Base-by-base conservation (phyloP, 2,797 vertebrate species). In the Trematomus bernacchii region DNA sequence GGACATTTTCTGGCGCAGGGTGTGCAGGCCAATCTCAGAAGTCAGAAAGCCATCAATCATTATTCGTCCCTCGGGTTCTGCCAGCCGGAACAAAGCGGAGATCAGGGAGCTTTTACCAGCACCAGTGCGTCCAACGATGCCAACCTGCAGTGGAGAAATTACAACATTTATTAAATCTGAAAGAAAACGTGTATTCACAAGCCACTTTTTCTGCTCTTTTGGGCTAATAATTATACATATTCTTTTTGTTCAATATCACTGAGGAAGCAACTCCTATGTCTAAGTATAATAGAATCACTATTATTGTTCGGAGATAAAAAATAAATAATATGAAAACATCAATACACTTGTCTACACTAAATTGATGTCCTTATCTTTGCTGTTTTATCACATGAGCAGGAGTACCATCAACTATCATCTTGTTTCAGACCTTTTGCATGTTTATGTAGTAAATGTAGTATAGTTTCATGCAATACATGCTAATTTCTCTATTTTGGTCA, bases 41-140 rank as follows among this genome's bases (percentile, higher is more conserved):
- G 96, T 98, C 93, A 95, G 92, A 83, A 97, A 90, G 44, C 96
- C 97, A 79, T 99, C 97, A 79, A 98, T 97, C 84, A 93, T 94
- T 86, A 99, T 98, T 91, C 87, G 96, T 50, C 98, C 98, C 82
- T 98, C 95, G 0, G 97, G 97, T 93, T 99, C 97, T 52, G 96
- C 96, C 90, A 98, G 89, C 62, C 97, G 96, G 90, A 99, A 98
- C 88, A 99, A 96, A 62, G 97, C 97, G 18, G 98, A 95, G 85
- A 99, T 96, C 89, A 99, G 92, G 78, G 97, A 98, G 91, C 97
- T 99, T 71, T 99, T 99, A 63, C 98, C 97, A 82, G 98, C 97
- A 76, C 98, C 97, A 0, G 98, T 99, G 90, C 97, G 95, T 88
- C 98, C 97, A 75, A 99, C 97, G 81, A 99, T 98, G 86, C 98